These are phyloP conservation scores for Drosophila kepulauana DNA, from an alignment of 1,140 invertebrate genomes.

Conservation along the genomic window DNA sequence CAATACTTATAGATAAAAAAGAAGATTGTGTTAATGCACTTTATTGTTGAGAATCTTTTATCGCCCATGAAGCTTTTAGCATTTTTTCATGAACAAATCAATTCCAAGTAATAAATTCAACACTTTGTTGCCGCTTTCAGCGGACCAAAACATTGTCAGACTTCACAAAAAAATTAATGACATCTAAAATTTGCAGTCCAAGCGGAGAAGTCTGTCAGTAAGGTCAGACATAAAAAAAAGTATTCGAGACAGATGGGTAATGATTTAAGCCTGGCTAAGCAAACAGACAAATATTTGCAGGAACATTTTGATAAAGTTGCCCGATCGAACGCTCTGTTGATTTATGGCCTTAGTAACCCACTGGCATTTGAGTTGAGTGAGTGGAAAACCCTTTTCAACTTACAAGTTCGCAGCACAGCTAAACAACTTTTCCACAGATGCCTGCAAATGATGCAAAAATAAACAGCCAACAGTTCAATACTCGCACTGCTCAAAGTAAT, in stretches of 20 bases:
- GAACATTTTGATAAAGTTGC: slow-evolving; percentile 36
- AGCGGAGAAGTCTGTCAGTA: neutral
- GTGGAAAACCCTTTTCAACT: slow-evolving; percentile 41
- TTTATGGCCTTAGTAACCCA: slow-evolving; percentile 24
- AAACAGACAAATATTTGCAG: slow-evolving; percentile 39
- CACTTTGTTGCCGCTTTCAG: slow-evolving; percentile 4
- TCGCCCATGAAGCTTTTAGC: no score
- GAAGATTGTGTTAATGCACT: no score
- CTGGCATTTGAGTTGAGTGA: slow-evolving; percentile 13
- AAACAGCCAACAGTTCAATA: slow-evolving; percentile 19
- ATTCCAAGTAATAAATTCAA: no score
- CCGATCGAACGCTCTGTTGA: slow-evolving; percentile 28
- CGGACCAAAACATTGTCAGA: neutral
- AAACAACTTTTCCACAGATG: slow-evolving; percentile 31
- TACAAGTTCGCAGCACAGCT: slow-evolving; percentile 19
- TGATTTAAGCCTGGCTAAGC: slow-evolving; percentile 38
- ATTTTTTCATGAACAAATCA: no score
- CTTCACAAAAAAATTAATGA: neutral
- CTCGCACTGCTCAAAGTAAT: neutral
- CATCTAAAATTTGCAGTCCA: neutral
- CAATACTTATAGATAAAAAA: no score
- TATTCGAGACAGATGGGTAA: slow-evolving; percentile 10
- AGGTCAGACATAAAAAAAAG: neutral
- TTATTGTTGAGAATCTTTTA: no score
- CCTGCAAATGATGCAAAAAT: slow-evolving; percentile 29